Percentiles rank a stretch among this genome's conserved stretches.
phyloP scores from a whole-genome alignment of 2,113 vertebrate genomes.

The Eubucco bourcierii region DNA sequence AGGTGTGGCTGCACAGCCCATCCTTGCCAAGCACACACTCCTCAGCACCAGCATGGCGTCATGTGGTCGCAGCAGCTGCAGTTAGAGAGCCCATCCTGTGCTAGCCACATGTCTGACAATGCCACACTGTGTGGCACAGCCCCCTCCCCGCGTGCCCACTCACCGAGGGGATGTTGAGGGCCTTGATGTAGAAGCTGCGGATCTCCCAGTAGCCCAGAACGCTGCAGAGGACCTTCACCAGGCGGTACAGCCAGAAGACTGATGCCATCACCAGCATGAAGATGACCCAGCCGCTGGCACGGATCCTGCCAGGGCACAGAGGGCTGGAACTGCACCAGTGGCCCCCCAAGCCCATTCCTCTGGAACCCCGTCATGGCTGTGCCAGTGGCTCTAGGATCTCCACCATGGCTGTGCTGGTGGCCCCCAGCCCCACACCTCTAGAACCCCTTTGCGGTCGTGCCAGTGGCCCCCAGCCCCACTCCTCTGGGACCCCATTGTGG shows the following conservation, averaged over 20 bases:
- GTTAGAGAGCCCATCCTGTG: conserved; percentile 77
- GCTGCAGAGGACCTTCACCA: conserved; percentile 93
- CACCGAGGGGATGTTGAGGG: conserved; percentile 92
- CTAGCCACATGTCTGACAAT: accelerated
- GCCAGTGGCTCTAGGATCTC: no score
- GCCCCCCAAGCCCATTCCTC: neutral
- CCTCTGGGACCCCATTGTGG: neutral
- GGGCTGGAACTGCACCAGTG: accelerated
- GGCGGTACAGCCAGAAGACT: conserved; percentile 92
- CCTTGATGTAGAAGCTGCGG: conserved; percentile 89
- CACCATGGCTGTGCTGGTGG: neutral
- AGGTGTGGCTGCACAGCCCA: no score
- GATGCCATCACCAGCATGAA: conserved; percentile 89
- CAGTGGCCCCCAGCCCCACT: neutral
- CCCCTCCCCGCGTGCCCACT: neutral
- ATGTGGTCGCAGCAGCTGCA: no score
- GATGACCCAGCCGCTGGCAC: conserved; percentile 81
- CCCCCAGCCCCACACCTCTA: neutral
- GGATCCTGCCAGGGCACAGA: conserved; percentile 70
- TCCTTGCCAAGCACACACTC: no score
- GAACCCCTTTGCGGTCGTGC: neutral
- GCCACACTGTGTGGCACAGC: neutral
- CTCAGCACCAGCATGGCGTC: no score
- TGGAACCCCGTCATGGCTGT: neutral
- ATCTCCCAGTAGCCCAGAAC: conserved; percentile 96